Evolutionary conservation across 2,113 vertebrate species (phyloP).

Genomic region (Trinectes maculatus): DNA sequence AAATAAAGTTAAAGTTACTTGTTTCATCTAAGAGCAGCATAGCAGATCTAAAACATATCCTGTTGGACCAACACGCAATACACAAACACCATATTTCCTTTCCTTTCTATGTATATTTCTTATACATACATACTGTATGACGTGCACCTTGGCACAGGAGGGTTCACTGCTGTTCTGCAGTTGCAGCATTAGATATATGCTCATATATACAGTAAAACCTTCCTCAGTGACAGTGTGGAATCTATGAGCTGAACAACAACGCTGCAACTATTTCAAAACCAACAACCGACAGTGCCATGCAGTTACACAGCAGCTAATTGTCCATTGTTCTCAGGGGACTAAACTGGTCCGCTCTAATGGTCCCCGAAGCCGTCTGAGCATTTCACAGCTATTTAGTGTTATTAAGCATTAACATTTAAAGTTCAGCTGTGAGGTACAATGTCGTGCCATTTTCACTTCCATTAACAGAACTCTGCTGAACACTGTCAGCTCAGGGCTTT

Average conservation of each 20-base stretch:
- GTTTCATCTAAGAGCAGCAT: too few species aligned
- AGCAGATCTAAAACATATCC: too few species aligned
- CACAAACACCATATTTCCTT: background rate
- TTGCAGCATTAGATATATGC: background rate
- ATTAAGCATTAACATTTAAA: slow-evolving; percentile 50
- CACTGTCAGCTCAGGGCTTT: slow-evolving; percentile 22
- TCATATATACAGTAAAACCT: slow-evolving; percentile 1
- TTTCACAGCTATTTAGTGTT: slow-evolving; percentile 32
- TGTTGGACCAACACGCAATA: too few species aligned
- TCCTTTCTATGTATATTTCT: background rate
- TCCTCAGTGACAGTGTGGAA: background rate
- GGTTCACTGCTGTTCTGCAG: too few species aligned
- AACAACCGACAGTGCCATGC: background rate
- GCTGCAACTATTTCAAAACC: slow-evolving; percentile 12
- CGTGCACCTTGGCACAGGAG: too few species aligned
- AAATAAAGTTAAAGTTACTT: too few species aligned
- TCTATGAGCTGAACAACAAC: background rate
- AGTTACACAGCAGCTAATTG: slow-evolving; percentile 13
- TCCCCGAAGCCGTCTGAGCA: slow-evolving; percentile 23
- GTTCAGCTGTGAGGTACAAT: slow-evolving; percentile 15
- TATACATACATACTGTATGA: too few species aligned
- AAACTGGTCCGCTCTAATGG: slow-evolving; percentile 20
- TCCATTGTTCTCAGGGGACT: slow-evolving; percentile 24
- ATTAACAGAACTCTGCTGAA: slow-evolving; percentile 13
- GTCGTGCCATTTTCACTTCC: slow-evolving; percentile 36